Conservation (phyloP, 1,140 invertebrate species). For the Dreissena rostriformis region DNA sequence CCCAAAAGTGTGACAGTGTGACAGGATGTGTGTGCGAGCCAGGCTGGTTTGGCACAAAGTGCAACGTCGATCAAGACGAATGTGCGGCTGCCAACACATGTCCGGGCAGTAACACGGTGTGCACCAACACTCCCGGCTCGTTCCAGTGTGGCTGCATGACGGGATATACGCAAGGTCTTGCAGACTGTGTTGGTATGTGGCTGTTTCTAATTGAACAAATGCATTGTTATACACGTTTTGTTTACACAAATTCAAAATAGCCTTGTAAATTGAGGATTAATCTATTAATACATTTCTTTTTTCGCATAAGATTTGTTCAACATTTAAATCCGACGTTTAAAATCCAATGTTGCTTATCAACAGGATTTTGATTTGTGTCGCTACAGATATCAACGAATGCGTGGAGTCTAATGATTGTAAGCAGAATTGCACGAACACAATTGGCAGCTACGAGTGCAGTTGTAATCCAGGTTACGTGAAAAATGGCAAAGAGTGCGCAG, state of each 20-base stretch:
- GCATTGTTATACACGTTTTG: too few species aligned
- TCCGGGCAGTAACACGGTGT: slow-evolving; percentile 35
- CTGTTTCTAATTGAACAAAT: too few species aligned
- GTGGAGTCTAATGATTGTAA: slow-evolving; percentile 13
- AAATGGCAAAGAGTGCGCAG: too few species aligned
- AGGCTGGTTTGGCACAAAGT: slow-evolving; percentile 28
- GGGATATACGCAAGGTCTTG: slow-evolving; percentile 34
- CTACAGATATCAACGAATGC: slow-evolving; percentile 41
- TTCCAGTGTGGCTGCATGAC: slow-evolving; percentile 58
- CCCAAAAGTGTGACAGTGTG: slow-evolving; percentile 13
- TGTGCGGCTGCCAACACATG: slow-evolving; percentile 5
- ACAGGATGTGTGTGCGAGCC: slow-evolving; percentile 39
- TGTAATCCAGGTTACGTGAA: slow-evolving; percentile 54
- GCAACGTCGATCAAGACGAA: slow-evolving; percentile 35
- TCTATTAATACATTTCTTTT: neutral
- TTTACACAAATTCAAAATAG: neutral
- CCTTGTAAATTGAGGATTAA: neutral
- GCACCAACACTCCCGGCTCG: slow-evolving; percentile 57
- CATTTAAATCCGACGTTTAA: neutral
- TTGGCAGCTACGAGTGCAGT: slow-evolving; percentile 55
- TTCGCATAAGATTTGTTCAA: too few species aligned
- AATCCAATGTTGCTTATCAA: too few species aligned
- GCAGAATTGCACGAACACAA: slow-evolving; percentile 56
- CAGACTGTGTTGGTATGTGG: too few species aligned
- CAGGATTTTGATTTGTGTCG: too few species aligned